These are phyloP conservation scores for Enhydra lutris DNA, from an alignment of 2,113 vertebrate species.

Conservation along the genomic window DNA sequence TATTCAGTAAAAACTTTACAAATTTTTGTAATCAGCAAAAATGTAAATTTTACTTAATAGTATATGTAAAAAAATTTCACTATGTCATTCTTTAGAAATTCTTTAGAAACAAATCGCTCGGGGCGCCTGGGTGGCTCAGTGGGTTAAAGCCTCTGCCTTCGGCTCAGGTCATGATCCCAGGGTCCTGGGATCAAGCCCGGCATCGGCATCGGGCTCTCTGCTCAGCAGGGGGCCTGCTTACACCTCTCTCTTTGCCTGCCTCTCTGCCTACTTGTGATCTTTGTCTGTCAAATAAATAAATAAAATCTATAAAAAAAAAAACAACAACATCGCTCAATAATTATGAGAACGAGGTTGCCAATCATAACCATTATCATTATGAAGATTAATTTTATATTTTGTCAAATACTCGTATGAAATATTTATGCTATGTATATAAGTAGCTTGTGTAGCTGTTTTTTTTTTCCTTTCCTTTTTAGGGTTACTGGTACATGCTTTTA, in stretches of 20 bases:
- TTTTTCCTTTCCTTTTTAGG: slow-evolving; percentile 83
- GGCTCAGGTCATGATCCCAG: too few relatives aligned
- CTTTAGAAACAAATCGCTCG: neutral
- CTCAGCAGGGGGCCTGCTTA: too few relatives aligned
- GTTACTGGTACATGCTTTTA: slow-evolving; percentile 94
- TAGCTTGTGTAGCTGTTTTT: slow-evolving; percentile 36
- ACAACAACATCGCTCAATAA: neutral
- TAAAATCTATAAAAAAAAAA: too few relatives aligned
- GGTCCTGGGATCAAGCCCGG: too few relatives aligned
- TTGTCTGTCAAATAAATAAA: too few relatives aligned
- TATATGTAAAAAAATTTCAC: slow-evolving; percentile 9
- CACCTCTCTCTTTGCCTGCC: too few relatives aligned
- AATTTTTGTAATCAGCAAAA: slow-evolving; percentile 1
- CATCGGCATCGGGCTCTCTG: too few relatives aligned
- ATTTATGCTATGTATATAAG: slow-evolving; percentile 56
- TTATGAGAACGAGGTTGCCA: neutral
- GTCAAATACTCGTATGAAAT: neutral
- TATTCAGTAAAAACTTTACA: neutral
- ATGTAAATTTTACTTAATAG: neutral
- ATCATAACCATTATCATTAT: neutral
- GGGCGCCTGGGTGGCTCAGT: too few relatives aligned
- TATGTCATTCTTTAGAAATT: neutral
- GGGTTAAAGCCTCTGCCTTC: too few relatives aligned
- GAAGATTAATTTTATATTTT: neutral
- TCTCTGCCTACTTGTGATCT: too few relatives aligned